These are phyloP conservation scores for Xanthorhoe designata DNA, from an alignment of 2,888 invertebrate genomes.

Conservation along the genomic window DNA sequence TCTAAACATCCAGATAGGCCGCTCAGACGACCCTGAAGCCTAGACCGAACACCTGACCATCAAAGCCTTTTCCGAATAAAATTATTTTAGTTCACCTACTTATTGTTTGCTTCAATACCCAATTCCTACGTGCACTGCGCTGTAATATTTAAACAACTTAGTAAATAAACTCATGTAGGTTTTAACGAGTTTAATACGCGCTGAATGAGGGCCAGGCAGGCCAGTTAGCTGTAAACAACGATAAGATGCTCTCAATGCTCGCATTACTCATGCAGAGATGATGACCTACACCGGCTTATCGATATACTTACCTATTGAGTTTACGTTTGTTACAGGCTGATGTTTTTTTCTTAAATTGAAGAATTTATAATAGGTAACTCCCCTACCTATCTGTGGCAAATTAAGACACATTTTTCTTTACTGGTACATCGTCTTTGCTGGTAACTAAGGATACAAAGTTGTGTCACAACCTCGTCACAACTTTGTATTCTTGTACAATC, in stretches of 20 bases:
- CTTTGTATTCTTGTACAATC: too few species aligned
- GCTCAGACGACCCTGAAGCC: constrained; percentile 13
- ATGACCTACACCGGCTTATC: constrained; percentile 13
- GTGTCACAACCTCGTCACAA: too few species aligned
- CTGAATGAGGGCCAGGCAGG: constrained; percentile 9
- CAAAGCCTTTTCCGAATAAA: constrained; percentile 3
- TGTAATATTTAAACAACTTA: background rate
- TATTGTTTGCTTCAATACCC: too few species aligned
- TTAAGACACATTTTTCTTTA: too few species aligned
- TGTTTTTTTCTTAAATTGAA: constrained; percentile 5
- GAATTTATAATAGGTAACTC: too few species aligned
- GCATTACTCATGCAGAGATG: constrained; percentile 18
- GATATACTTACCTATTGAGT: constrained; percentile 22
- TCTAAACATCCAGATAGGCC: constrained; percentile 36
- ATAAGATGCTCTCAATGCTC: constrained; percentile 21
- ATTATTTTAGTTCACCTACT: background rate
- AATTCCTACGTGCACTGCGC: background rate
- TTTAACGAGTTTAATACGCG: background rate
- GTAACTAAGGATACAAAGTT: too few species aligned
- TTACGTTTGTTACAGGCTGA: constrained; percentile 25
- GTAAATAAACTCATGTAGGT: background rate
- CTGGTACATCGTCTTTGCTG: too few species aligned
- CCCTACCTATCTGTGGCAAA: too few species aligned
- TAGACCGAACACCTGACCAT: background rate
- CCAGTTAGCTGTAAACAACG: constrained; percentile 24